Evolutionary conservation across 1,140 invertebrate genomes (phyloP).

Genomic region (Phymorhynchus buccinoides): DNA sequence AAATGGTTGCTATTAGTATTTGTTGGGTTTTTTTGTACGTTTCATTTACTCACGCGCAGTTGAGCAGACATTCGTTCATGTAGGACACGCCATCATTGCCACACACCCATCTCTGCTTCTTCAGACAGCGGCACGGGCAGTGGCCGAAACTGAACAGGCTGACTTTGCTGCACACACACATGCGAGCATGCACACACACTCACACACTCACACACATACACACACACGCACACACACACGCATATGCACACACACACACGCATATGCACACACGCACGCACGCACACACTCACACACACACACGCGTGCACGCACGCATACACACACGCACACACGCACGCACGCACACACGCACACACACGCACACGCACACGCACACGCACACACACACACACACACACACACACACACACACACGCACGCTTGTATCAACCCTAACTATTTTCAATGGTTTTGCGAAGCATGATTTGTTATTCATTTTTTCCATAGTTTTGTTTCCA

Average conservation of each 20-base stretch:
- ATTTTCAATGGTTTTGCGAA: no score
- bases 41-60: slow-evolving; percentile 4
- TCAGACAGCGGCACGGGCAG: not conserved
- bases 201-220: no score
- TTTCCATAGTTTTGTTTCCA: no score
- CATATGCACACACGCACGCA: no score
- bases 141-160: not conserved
- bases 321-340: not conserved
- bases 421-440: no score
- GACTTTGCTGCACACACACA: not conserved
- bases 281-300: no score
- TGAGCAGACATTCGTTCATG: not conserved
- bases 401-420: not conserved
- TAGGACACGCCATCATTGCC: not conserved
- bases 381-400: not conserved
- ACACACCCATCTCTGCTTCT: not conserved
- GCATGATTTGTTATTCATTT: no score
- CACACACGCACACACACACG: no score
- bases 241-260: no score
- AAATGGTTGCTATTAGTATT: no score
- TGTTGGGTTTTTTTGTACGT: no score
- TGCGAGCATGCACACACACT: not conserved
- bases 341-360: not conserved
- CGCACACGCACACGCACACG: not conserved
- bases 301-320: no score